A percentile compares a stretch with the other conserved stretches of the same genome.
These are phyloP conservation scores for Glareola pratincola DNA, from an alignment of 2,113 vertebrate species.

Conservation along the genomic window DNA sequence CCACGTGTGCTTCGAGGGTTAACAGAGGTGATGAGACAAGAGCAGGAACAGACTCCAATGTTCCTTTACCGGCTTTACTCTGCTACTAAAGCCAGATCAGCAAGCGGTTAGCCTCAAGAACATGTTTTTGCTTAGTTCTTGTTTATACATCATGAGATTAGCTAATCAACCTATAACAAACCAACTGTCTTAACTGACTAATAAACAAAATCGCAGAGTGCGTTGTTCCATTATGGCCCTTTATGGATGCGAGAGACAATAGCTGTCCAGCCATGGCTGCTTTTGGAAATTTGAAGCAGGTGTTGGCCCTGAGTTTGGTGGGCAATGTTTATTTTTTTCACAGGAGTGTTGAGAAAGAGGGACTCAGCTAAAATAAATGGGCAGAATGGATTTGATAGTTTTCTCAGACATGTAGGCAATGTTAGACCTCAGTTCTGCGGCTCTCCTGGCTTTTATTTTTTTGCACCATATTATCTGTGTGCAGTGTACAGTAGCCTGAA, in stretches of 20 bases:
- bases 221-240: rapidly evolving
- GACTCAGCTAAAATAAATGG: not conserved
- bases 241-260: not conserved
- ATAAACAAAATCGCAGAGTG: too few species aligned
- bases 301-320: not conserved
- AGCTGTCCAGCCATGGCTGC: not conserved
- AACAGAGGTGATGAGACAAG: not conserved
- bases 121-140: not conserved
- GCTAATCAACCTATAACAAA: not conserved
- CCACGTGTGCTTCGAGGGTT: not conserved
- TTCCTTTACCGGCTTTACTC: not conserved
- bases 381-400: not conserved
- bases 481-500: not conserved
- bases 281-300: not conserved
- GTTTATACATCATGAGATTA: not conserved
- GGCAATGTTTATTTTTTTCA: not conserved
- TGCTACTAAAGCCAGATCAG: not conserved
- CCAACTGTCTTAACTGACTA: not conserved
- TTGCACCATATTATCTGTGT: not conserved
- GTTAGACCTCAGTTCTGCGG: not conserved
- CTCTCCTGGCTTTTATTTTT: not conserved
- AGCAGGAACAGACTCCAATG: not conserved
- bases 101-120: not conserved
- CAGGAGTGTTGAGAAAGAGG: not conserved
- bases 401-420: not conserved